Evolutionary conservation across 1,140 invertebrate genomes (phyloP).

Genomic region (Brachionus asplanchnoidis): DNA sequence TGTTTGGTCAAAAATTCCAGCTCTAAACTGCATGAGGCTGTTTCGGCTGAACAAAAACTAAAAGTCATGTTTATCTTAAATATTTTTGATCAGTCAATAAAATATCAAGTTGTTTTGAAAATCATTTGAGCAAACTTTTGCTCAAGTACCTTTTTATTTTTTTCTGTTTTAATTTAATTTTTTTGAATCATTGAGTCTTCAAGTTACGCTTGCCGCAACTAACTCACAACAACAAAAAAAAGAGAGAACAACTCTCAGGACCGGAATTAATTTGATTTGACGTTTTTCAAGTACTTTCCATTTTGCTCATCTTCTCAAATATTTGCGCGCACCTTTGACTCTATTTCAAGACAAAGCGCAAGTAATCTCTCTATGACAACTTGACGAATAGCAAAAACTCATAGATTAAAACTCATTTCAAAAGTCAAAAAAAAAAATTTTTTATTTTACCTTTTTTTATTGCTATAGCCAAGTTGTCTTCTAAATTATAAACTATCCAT

Average conservation of each 20-base stretch:
- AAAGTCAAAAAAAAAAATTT: neutral
- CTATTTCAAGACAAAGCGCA: neutral
- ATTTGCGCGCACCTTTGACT: neutral
- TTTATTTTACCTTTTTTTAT: neutral
- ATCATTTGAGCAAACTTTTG: conserved; percentile 33
- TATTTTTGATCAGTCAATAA: conserved; percentile 16
- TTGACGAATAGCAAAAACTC: neutral
- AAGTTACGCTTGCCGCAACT: neutral
- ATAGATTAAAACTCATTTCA: conserved; percentile 30
- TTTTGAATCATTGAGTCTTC: conserved; percentile 27
- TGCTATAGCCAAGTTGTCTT: neutral
- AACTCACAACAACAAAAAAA: neutral
- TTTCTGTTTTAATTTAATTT: conserved; percentile 25
- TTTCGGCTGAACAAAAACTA: neutral
- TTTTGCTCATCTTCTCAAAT: neutral
- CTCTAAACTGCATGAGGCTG: neutral
- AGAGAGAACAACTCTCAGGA: neutral
- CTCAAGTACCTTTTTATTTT: neutral
- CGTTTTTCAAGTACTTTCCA: neutral
- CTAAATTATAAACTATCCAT: too few species aligned
- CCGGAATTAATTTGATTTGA: conserved; percentile 20
- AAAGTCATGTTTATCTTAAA: neutral
- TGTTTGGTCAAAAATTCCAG: neutral
- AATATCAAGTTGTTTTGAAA: conserved; percentile 28
- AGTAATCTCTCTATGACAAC: neutral